Conservation (phyloP, 2,888 invertebrate species). For the Lissocephala sabroskyi region DNA sequence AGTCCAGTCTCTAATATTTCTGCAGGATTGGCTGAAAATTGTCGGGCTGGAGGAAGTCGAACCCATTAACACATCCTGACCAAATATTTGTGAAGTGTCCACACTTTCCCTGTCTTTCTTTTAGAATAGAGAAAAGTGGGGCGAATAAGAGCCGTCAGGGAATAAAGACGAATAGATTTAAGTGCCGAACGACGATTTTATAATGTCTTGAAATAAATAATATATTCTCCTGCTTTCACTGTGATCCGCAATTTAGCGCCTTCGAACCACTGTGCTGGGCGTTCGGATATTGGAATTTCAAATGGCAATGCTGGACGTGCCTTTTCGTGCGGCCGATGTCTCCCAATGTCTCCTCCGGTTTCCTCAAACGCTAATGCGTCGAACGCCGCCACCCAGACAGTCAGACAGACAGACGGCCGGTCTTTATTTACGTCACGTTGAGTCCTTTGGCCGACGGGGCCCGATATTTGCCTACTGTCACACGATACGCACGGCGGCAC, state of each 20-base stretch:
- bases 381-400: constrained; percentile 14
- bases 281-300: constrained; percentile 17
- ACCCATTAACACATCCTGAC: no score
- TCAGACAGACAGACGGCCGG: constrained; percentile 4
- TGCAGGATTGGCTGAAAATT: no score
- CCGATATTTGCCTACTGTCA: constrained; percentile 36
- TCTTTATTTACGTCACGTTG: constrained; percentile 49
- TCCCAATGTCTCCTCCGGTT: constrained; percentile 20
- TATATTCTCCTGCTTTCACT: not conserved
- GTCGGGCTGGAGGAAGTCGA: no score
- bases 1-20: no score
- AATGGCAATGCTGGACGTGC: constrained; percentile 40
- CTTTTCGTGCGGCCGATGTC: constrained; percentile 24
- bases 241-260: not conserved
- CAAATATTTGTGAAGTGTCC: no score
- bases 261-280: not conserved
- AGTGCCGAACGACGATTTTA: no score
- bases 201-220: not conserved
- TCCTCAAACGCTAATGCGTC: constrained; percentile 40
- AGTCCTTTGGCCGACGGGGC: constrained; percentile 13
- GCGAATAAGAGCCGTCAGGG: no score
- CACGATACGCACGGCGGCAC: constrained; percentile 30
- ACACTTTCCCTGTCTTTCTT: no score
- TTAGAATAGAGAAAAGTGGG: not conserved
- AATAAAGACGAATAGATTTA: not conserved